Evolutionary conservation across 2,888 invertebrate genomes (phyloP).

Genomic region (Siphlonurus alternatus): DNA sequence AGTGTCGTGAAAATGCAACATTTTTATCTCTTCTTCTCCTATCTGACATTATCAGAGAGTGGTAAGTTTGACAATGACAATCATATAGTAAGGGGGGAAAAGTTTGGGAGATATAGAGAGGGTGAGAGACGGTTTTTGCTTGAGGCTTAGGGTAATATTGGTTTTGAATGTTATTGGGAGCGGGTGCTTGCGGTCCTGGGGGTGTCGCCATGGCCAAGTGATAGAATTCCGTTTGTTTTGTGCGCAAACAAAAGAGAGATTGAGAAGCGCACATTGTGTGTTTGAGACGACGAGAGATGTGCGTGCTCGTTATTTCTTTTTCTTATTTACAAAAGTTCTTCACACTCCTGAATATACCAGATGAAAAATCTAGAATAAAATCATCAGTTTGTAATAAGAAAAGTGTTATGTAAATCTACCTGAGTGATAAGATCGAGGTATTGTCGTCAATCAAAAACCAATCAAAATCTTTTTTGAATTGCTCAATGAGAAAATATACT

Average conservation of each 20-base stretch:
- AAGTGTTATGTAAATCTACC: neutral
- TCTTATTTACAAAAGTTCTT: neutral
- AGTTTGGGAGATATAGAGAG: neutral
- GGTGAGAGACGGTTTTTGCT: neutral
- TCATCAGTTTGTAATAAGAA: too few relatives aligned
- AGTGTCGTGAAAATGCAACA: neutral
- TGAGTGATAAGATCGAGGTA: too few relatives aligned
- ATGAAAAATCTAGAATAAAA: too few relatives aligned
- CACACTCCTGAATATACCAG: too few relatives aligned
- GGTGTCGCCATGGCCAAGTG: neutral
- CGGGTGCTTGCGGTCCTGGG: neutral
- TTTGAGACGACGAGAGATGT: neutral
- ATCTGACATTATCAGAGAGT: neutral
- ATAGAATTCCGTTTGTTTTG: neutral
- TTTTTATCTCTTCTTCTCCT: neutral
- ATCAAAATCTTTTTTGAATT: too few relatives aligned
- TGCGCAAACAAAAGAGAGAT: neutral
- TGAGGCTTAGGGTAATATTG: neutral
- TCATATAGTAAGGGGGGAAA: neutral
- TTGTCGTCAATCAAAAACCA: too few relatives aligned
- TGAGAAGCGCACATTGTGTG: neutral
- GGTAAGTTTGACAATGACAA: neutral
- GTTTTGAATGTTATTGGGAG: neutral
- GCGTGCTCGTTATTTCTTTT: neutral
- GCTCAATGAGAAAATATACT: too few relatives aligned